Evolutionary conservation across 2,113 vertebrate species (phyloP).

Genomic region (Cichladusa arquata): DNA sequence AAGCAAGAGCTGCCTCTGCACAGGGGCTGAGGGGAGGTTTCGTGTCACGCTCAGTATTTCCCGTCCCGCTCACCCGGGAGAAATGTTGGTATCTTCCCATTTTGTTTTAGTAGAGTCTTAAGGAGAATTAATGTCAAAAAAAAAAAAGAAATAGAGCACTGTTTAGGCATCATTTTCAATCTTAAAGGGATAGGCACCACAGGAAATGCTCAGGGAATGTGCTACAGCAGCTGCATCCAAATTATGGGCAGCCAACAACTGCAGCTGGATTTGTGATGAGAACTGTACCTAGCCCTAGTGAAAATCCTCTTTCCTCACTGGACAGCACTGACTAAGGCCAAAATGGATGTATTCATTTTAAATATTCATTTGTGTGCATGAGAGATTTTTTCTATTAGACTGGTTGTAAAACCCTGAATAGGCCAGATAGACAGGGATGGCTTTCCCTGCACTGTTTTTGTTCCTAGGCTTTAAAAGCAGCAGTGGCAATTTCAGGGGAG

Average conservation of each 20-base stretch:
- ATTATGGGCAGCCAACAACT: neutral
- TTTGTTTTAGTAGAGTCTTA: conserved; percentile 20
- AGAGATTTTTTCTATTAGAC: neutral
- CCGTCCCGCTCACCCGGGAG: neutral
- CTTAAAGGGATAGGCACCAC: conserved; percentile 37
- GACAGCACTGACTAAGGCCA: neutral
- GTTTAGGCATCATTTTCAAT: neutral
- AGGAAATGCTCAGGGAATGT: neutral
- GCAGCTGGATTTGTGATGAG: neutral
- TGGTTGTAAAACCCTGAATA: neutral
- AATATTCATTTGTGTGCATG: neutral
- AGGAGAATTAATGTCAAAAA: conserved; percentile 34
- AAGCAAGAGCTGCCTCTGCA: neutral
- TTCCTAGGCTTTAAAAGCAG: neutral
- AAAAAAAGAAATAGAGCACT: conserved; percentile 17
- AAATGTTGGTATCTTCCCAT: conserved; percentile 23
- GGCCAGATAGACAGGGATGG: neutral
- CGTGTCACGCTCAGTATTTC: neutral
- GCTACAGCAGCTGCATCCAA: neutral
- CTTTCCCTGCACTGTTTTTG: neutral
- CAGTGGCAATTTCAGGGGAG: neutral
- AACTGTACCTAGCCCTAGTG: neutral
- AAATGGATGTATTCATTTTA: neutral
- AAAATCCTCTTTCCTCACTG: neutral
- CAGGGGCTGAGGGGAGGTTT: neutral